Conservation (phyloP, 2,797 vertebrate species). For the Urophycis tenuis region DNA sequence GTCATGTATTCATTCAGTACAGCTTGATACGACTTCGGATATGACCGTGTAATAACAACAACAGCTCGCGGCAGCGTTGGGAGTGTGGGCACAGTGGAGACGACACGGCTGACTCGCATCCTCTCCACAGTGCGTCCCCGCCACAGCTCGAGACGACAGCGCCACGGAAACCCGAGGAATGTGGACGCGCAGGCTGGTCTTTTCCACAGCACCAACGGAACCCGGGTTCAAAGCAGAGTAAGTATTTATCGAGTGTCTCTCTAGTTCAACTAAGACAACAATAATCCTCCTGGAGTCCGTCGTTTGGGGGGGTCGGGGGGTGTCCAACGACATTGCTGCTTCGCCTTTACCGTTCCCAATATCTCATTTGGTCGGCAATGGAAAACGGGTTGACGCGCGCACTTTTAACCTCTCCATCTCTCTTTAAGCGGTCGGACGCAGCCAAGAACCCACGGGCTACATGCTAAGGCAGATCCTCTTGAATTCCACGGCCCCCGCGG, state of each 20-base stretch:
- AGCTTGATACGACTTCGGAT: constrained; percentile 13
- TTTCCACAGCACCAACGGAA: constrained; percentile 46
- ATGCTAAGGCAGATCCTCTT: constrained; percentile 89
- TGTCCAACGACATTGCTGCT: neutral
- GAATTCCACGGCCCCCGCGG: constrained; percentile 82
- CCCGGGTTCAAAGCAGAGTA: neutral
- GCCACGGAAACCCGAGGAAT: constrained; percentile 59
- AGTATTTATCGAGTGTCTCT: neutral
- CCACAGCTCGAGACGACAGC: constrained; percentile 39
- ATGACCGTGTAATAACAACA: neutral
- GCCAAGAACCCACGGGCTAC: constrained; percentile 45
- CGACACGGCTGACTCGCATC: constrained; percentile 21
- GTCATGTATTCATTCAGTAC: constrained; percentile 14
- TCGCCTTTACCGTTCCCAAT: neutral
- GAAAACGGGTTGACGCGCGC: neutral
- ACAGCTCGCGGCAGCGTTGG: constrained; percentile 25
- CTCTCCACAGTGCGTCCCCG: constrained; percentile 43
- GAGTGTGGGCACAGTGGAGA: constrained; percentile 27
- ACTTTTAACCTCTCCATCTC: neutral
- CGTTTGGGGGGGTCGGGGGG: too few relatives aligned
- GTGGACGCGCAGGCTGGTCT: constrained; percentile 53
- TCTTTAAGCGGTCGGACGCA: constrained; percentile 37
- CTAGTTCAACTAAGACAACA: neutral
- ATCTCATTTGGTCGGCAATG: neutral
- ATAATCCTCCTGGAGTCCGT: neutral